phyloP scores from a whole-genome alignment of 2,113 vertebrate species.

The Caranx melampygus region DNA sequence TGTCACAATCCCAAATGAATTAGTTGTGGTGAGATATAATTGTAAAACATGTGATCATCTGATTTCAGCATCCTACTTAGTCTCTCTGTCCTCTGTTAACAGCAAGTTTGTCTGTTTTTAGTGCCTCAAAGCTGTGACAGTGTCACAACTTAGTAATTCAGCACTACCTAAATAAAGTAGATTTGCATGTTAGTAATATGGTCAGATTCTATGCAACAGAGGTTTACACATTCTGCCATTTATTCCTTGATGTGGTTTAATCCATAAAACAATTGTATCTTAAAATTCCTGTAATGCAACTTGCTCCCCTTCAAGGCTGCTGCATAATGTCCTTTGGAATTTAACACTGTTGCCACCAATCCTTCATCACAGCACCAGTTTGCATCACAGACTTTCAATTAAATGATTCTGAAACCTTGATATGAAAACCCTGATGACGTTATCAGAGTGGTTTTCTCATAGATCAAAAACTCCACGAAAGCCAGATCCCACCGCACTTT shows the following conservation, averaged over 20 bases:
- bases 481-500: neutral
- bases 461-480: neutral
- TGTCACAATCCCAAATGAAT: neutral
- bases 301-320: neutral
- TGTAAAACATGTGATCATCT: neutral
- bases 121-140: neutral
- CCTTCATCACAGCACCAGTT: neutral
- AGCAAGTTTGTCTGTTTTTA: neutral
- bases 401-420: neutral
- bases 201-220: neutral
- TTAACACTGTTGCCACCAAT: neutral
- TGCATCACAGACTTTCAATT: neutral
- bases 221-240: neutral
- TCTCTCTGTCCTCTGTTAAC: neutral
- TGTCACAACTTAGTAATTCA: neutral
- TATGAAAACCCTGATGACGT: neutral
- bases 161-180: neutral
- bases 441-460: neutral
- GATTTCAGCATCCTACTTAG: neutral
- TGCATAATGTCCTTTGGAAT: neutral
- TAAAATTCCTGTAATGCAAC: constrained; percentile 2
- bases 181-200: neutral
- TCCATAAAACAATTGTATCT: neutral
- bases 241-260: neutral
- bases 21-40: neutral